Conservation (phyloP, 2,113 vertebrate species). For the Halcyon malimbica region DNA sequence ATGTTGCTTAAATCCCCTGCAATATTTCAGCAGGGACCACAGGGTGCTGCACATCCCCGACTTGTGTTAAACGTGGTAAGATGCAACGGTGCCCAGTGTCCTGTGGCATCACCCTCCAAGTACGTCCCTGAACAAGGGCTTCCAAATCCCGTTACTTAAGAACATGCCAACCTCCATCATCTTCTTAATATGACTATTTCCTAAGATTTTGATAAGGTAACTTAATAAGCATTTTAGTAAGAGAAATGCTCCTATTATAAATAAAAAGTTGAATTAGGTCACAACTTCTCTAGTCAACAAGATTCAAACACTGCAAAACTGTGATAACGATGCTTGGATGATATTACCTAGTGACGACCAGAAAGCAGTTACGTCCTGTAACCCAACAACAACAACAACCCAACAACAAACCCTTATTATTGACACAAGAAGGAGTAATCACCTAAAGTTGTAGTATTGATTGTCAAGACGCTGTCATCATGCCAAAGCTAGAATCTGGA, state of each 20-base stretch:
- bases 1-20: neutral
- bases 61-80: neutral
- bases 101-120: neutral
- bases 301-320: neutral
- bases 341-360: neutral
- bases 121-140: neutral
- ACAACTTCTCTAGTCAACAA: neutral
- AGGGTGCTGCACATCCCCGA: too few species aligned
- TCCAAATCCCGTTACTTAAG: neutral
- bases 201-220: too few species aligned
- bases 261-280: neutral
- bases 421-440: neutral
- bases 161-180: neutral
- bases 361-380: neutral
- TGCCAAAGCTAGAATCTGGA: fast-evolving
- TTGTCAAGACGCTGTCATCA: neutral
- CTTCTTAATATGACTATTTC: neutral
- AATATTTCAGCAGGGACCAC: neutral
- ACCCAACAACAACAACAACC: neutral
- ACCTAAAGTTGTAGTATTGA: neutral
- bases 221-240: neutral
- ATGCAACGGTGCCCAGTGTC: neutral
- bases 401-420: neutral
- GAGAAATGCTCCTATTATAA: neutral
- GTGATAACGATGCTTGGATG: neutral